Percentiles rank a stretch among this genome's conserved stretches.
Conservation (phyloP, 1,140 invertebrate genomes). For the Camponotus pennsylvanicus region DNA sequence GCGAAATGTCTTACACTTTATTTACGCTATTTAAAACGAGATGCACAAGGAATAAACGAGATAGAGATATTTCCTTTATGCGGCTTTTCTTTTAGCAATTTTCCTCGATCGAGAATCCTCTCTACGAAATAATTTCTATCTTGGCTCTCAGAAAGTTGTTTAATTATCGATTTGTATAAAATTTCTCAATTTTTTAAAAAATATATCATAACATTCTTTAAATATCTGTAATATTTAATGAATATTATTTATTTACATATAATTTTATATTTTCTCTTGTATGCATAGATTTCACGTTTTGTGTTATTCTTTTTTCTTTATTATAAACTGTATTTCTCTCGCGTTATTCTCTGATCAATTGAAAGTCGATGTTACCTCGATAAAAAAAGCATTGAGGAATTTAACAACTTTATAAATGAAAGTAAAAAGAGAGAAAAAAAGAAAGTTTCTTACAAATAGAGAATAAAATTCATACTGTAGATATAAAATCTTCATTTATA, state of each 20-base stretch:
- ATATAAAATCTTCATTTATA: no score
- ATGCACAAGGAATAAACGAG: background rate
- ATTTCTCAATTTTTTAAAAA: background rate
- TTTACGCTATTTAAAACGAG: constrained; percentile 6
- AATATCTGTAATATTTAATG: background rate
- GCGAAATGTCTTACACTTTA: background rate
- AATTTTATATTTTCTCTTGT: background rate
- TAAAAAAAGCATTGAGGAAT: no score
- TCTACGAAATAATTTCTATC: background rate
- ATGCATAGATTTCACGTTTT: background rate
- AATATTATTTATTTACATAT: background rate
- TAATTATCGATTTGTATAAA: background rate
- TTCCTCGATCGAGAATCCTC: background rate
- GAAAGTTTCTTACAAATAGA: no score
- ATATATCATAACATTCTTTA: background rate
- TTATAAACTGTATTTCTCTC: no score
- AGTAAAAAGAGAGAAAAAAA: no score
- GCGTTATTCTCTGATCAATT: no score
- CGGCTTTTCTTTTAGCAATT: background rate
- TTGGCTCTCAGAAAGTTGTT: background rate
- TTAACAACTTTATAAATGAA: no score
- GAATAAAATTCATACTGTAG: no score
- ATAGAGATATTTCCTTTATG: background rate
- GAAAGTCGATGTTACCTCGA: no score
- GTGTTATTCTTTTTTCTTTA: no score